phyloP scores from a whole-genome alignment of 2,113 vertebrate species.

The Phocoena sinus region DNA sequence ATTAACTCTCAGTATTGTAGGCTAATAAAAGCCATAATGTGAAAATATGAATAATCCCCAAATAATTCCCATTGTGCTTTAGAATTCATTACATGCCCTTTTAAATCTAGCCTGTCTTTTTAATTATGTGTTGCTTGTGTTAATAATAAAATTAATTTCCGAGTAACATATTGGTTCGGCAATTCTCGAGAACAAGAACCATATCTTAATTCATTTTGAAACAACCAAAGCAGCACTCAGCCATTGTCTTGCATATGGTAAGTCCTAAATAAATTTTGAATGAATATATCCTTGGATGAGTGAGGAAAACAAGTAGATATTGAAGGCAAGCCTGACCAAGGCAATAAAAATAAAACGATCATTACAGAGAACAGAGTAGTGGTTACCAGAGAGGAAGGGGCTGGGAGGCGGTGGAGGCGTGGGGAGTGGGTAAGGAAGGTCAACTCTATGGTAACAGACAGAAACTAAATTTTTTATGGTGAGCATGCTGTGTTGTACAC shows the following conservation, averaged over 20 bases:
- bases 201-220: background rate
- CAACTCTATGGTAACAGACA: background rate
- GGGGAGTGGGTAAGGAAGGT: background rate
- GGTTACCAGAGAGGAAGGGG: background rate
- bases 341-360: background rate
- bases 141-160: slow-evolving; percentile 31
- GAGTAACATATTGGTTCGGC: background rate
- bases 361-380: background rate
- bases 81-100: background rate
- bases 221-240: background rate
- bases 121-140: background rate
- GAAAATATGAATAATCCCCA: background rate
- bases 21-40: background rate
- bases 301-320: background rate
- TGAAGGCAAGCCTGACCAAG: background rate
- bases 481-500: background rate
- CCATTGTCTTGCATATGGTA: background rate
- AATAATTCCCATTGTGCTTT: background rate
- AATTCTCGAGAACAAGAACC: background rate
- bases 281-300: background rate
- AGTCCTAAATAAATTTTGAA: background rate
- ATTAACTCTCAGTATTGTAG: background rate
- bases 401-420: background rate
- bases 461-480: background rate
- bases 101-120: background rate